phyloP scores from a whole-genome alignment of 2,888 invertebrate species.

The Trichogramma dendrolimi region DNA sequence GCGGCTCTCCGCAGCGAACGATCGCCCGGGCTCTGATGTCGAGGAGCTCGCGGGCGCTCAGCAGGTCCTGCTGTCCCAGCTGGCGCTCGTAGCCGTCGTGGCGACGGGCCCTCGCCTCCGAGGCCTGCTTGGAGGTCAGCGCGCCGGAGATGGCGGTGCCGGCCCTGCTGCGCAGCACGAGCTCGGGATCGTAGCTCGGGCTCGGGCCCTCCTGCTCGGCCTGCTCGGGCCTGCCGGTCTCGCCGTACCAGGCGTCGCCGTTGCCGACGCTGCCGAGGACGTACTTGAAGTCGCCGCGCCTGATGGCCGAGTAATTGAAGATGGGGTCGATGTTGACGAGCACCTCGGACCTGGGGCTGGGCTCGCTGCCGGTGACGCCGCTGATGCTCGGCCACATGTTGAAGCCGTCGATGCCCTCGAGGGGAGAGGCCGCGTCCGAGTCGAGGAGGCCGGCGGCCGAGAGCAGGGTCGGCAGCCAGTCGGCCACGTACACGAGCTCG shows the following conservation, averaged over 20 bases:
- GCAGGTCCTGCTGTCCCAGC: slow-evolving; percentile 25
- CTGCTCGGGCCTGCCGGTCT: slow-evolving; percentile 40
- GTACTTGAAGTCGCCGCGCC: slow-evolving; percentile 64
- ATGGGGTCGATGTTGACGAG: slow-evolving; percentile 59
- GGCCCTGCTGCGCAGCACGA: slow-evolving; percentile 52
- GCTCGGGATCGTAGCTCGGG: slow-evolving; percentile 50
- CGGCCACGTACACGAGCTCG: slow-evolving; percentile 57
- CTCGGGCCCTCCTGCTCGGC: slow-evolving; percentile 34
- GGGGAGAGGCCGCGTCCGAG: neutral
- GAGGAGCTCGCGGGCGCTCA: slow-evolving; percentile 34
- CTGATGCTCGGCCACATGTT: slow-evolving; percentile 56
- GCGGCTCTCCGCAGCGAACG: slow-evolving; percentile 37
- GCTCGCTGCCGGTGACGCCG: slow-evolving; percentile 35
- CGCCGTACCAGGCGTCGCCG: slow-evolving; percentile 53
- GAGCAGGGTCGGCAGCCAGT: slow-evolving; percentile 60
- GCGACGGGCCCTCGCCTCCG: slow-evolving; percentile 41
- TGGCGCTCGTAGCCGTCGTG: slow-evolving; percentile 14
- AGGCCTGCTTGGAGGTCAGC: slow-evolving; percentile 51
- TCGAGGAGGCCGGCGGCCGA: slow-evolving; percentile 52
- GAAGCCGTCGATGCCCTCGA: slow-evolving; percentile 54
- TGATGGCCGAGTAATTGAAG: slow-evolving; percentile 57
- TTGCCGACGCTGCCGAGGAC: slow-evolving; percentile 55
- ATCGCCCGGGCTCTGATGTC: slow-evolving; percentile 38
- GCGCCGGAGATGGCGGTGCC: slow-evolving; percentile 53
- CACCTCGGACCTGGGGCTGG: slow-evolving; percentile 57